Conservation (phyloP, 2,888 invertebrate genomes). For the Hirudinaria manillensis region DNA sequence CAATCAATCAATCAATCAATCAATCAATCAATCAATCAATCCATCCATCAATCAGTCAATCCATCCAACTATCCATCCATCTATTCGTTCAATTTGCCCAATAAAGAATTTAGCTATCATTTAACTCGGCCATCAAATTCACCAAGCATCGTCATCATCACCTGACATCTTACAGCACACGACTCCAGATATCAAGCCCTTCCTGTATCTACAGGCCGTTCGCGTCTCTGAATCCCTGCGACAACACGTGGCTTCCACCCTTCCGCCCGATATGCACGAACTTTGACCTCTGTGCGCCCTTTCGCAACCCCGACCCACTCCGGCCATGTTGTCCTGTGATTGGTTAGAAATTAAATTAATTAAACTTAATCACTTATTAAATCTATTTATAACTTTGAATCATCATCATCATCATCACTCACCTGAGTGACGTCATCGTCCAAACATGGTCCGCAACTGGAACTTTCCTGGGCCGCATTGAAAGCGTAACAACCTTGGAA, state of each 20-base stretch:
- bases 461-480: slow-evolving; percentile 26
- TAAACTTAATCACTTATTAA: not conserved
- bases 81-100: too few relatives aligned
- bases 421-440: slow-evolving; percentile 18
- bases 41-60: too few relatives aligned
- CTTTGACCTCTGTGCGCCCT: slow-evolving; percentile 16
- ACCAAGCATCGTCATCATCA: not conserved
- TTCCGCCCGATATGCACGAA: slow-evolving; percentile 25
- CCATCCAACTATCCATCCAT: too few relatives aligned
- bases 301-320: slow-evolving; percentile 17
- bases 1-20: too few relatives aligned
- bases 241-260: slow-evolving; percentile 27
- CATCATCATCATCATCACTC: not conserved
- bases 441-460: slow-evolving; percentile 12
- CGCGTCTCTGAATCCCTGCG: not conserved
- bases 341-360: not conserved
- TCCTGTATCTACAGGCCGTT: not conserved
- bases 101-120: too few relatives aligned
- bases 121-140: not conserved
- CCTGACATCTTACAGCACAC: slow-evolving; percentile 24
- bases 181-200: slow-evolving; percentile 7
- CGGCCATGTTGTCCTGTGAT: slow-evolving; percentile 28
- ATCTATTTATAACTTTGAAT: not conserved
- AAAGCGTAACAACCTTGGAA: slow-evolving; percentile 25
- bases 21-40: too few relatives aligned